A percentile compares a stretch with the other conserved stretches of the same genome.
Conservation (phyloP, 2,888 invertebrate species). For the Notodonta dromedarius region DNA sequence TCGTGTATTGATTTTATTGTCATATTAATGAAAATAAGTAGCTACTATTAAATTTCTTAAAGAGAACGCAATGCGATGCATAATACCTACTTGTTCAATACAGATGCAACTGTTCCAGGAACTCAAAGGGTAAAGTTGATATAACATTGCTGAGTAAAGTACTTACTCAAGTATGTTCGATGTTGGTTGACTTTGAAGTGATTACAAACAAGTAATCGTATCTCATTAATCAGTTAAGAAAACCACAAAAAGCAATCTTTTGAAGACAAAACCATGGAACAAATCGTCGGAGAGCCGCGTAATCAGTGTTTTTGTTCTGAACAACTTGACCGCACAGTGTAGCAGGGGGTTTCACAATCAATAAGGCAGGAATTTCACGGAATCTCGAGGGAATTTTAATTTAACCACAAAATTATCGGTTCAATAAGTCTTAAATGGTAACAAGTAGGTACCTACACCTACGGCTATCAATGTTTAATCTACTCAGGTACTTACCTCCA, state of each 20-base stretch:
- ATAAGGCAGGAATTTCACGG: slow-evolving; percentile 40
- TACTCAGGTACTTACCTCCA: neutral
- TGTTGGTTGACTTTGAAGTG: neutral
- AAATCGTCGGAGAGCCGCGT: slow-evolving; percentile 42
- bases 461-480: neutral
- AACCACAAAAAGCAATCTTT: slow-evolving; percentile 24
- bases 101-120: no score
- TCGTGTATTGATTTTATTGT: no score
- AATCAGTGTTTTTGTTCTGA: slow-evolving; percentile 44
- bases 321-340: slow-evolving; percentile 36
- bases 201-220: slow-evolving; percentile 4
- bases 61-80: no score
- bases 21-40: no score
- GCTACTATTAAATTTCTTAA: no score
- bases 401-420: slow-evolving; percentile 19
- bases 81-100: no score
- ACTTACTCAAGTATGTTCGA: neutral
- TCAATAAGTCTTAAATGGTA: neutral
- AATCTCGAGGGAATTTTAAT: slow-evolving; percentile 33
- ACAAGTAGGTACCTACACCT: neutral
- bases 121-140: no score
- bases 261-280: slow-evolving; percentile 40
- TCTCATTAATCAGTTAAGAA: slow-evolving; percentile 8
- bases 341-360: slow-evolving; percentile 32
- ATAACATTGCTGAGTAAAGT: no score